Evolutionary conservation across 2,888 invertebrate species (phyloP).

Genomic region (Rhyacophila evoluta): DNA sequence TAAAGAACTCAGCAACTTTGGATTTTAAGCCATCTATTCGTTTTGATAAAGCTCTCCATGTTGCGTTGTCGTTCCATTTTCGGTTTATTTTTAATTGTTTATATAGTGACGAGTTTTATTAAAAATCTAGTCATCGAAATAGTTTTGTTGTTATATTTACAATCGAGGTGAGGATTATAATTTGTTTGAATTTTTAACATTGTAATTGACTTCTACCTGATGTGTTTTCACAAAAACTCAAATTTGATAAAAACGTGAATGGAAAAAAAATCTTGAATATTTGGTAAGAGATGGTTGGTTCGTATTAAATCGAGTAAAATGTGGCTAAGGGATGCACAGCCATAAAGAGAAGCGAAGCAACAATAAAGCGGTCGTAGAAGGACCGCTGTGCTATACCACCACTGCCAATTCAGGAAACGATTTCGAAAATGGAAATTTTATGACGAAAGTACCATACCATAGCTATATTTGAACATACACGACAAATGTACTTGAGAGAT

Average conservation of each 20-base stretch:
- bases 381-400: conserved; percentile 26
- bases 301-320: neutral
- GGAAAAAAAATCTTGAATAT: no score
- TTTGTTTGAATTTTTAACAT: no score
- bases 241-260: no score
- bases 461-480: conserved; percentile 35
- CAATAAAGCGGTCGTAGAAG: conserved; percentile 45
- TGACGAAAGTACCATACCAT: conserved; percentile 47
- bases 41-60: no score
- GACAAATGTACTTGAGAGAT: neutral
- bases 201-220: no score
- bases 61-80: no score
- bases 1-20: no score
- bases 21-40: no score
- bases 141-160: neutral
- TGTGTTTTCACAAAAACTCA: no score
- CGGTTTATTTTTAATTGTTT: no score
- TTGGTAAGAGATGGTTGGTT: neutral
- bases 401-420: conserved; percentile 52
- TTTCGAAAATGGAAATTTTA: conserved; percentile 55
- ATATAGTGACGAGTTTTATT: no score
- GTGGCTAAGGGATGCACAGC: conserved; percentile 34
- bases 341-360: conserved; percentile 49
- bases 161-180: neutral
- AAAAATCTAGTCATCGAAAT: neutral